Conservation (phyloP, 2,113 vertebrate species). For the Rhinogobius similis region DNA sequence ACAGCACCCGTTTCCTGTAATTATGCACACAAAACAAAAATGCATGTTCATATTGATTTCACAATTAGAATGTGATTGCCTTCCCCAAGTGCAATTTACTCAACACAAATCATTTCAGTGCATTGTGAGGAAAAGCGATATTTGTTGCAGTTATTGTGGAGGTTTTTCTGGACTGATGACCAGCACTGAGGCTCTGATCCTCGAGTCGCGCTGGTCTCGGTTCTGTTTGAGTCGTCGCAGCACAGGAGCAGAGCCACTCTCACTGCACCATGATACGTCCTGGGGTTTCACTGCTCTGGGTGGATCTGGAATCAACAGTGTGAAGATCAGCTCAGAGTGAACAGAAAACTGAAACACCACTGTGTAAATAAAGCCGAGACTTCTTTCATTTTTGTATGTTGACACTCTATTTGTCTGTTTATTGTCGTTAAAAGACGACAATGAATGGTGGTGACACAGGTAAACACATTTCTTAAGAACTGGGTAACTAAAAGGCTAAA, state of each 20-base stretch:
- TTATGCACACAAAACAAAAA: slow-evolving; percentile 1
- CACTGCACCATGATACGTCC: slow-evolving; percentile 47
- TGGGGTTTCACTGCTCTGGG: slow-evolving; percentile 28
- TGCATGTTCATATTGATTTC: neutral
- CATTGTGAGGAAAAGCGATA: neutral
- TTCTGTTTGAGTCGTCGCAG: slow-evolving; percentile 76
- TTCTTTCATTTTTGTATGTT: too few relatives aligned
- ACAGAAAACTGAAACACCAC: neutral
- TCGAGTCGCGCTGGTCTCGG: slow-evolving; percentile 75
- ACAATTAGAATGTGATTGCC: neutral
- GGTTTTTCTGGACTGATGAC: slow-evolving; percentile 53
- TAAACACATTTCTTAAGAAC: too few relatives aligned
- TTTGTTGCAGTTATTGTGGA: slow-evolving; percentile 5
- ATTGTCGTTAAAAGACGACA: too few relatives aligned
- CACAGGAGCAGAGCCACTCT: slow-evolving; percentile 60
- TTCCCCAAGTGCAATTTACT: neutral
- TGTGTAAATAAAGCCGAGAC: neutral
- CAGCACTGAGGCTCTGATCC: slow-evolving; percentile 66
- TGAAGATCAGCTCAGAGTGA: neutral
- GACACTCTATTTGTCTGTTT: too few relatives aligned
- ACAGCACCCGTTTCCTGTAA: neutral
- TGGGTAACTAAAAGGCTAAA: too few relatives aligned
- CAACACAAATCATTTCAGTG: neutral
- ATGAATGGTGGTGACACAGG: too few relatives aligned
- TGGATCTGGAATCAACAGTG: neutral